These are phyloP conservation scores for Melanostoma scalare DNA, from an alignment of 2,888 invertebrate species.

Conservation along the genomic window DNA sequence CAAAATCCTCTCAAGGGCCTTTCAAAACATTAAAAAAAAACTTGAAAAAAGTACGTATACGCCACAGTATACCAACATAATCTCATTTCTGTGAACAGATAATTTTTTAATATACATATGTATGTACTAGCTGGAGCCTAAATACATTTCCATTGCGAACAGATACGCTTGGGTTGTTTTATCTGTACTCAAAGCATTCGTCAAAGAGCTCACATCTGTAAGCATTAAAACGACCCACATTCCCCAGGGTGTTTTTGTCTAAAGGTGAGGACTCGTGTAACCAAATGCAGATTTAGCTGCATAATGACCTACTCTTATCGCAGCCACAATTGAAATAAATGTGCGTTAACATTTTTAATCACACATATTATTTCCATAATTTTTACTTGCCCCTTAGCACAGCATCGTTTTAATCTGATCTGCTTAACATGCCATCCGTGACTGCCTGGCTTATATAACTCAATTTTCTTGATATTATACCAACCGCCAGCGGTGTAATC, in stretches of 20 bases:
- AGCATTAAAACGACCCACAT: no score
- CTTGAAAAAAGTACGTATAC: conserved; percentile 25
- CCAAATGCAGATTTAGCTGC: no score
- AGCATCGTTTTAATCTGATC: conserved; percentile 1
- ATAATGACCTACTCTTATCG: no score
- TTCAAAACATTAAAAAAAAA: background rate
- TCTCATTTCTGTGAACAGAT: background rate
- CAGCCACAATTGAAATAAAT: no score
- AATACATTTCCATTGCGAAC: no score
- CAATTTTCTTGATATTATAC: conserved; percentile 19
- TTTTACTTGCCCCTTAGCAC: background rate
- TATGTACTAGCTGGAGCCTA: no score
- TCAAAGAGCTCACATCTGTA: no score
- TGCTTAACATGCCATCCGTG: background rate
- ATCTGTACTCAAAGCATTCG: no score
- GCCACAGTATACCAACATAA: background rate
- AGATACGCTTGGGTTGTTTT: no score
- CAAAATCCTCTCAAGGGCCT: no score
- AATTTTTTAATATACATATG: background rate
- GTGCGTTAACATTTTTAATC: background rate
- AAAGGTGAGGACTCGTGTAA: no score
- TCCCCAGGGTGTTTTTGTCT: no score
- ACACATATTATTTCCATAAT: conserved; percentile 1
- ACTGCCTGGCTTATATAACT: background rate
- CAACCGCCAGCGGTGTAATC: conserved; percentile 30